These are phyloP conservation scores for Pseudomugil gertrudae DNA, from an alignment of 2,797 vertebrate genomes.

Conservation along the genomic window DNA sequence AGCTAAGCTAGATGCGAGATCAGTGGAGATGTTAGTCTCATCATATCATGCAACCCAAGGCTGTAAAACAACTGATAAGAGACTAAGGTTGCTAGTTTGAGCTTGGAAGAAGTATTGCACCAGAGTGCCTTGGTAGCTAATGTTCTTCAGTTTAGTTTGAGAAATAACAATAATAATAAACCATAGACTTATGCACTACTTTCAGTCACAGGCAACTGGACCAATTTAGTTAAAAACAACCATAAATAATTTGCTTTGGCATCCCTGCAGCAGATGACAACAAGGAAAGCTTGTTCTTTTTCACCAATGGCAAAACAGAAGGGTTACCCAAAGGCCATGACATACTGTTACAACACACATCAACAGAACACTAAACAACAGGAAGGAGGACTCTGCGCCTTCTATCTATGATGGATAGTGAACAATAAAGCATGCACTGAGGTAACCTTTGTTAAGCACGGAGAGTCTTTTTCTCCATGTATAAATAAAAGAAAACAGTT, in stretches of 20 bases:
- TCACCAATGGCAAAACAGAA: conserved; percentile 37
- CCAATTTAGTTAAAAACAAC: conserved; percentile 3
- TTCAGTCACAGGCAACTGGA: neutral
- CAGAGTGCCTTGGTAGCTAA: neutral
- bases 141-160: neutral
- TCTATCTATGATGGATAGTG: conserved; percentile 71
- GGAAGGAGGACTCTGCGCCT: conserved; percentile 58
- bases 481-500: conserved; percentile 64
- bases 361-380: conserved; percentile 54
- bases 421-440: conserved; percentile 72
- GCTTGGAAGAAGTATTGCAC: neutral
- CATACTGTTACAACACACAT: conserved; percentile 37
- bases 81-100: neutral
- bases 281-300: conserved; percentile 11
- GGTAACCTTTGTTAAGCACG: conserved; percentile 71
- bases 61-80: conserved; percentile 24
- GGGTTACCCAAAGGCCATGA: conserved; percentile 48
- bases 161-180: neutral
- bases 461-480: conserved; percentile 38
- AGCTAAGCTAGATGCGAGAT: conserved; percentile 10
- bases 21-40: conserved; percentile 27
- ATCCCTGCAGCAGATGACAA: conserved; percentile 8
- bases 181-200: neutral
- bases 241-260: neutral
- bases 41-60: conserved; percentile 18